phyloP scores from a whole-genome alignment of 2,888 invertebrate species.

The Leptinotarsa haldemani region DNA sequence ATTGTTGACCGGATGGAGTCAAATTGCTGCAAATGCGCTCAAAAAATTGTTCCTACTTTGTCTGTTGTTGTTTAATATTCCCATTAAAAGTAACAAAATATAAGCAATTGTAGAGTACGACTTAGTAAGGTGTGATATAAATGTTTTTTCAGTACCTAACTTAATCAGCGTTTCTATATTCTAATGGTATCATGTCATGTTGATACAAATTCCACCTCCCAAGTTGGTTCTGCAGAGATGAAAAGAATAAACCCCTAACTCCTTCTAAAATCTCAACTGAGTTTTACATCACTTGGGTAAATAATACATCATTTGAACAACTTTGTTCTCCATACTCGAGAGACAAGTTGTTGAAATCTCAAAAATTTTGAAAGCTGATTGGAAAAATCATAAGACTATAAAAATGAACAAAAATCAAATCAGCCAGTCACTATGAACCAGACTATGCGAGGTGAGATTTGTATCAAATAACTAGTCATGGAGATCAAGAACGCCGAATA shows the following conservation, averaged over 20 bases:
- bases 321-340: no score
- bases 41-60: slow-evolving; percentile 57
- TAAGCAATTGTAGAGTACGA: slow-evolving; percentile 64
- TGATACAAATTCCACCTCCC: slow-evolving; percentile 29
- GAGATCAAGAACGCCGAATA: slow-evolving; percentile 59
- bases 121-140: slow-evolving; percentile 63
- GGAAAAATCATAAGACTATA: no score
- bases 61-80: slow-evolving; percentile 56
- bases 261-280: no score
- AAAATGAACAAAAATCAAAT: no score
- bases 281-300: no score
- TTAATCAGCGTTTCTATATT: slow-evolving; percentile 33
- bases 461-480: slow-evolving; percentile 32
- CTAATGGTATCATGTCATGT: slow-evolving; percentile 21
- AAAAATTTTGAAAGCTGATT: no score
- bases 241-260: no score
- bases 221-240: no score
- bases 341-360: no score
- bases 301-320: no score
- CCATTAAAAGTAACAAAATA: slow-evolving; percentile 56
- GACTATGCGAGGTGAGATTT: slow-evolving; percentile 20
- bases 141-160: slow-evolving; percentile 41
- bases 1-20: slow-evolving; percentile 8
- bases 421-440: no score
- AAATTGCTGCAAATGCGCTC: slow-evolving; percentile 41